Conservation (phyloP, 1,140 invertebrate species). For the Drosophila ananassae region DNA sequence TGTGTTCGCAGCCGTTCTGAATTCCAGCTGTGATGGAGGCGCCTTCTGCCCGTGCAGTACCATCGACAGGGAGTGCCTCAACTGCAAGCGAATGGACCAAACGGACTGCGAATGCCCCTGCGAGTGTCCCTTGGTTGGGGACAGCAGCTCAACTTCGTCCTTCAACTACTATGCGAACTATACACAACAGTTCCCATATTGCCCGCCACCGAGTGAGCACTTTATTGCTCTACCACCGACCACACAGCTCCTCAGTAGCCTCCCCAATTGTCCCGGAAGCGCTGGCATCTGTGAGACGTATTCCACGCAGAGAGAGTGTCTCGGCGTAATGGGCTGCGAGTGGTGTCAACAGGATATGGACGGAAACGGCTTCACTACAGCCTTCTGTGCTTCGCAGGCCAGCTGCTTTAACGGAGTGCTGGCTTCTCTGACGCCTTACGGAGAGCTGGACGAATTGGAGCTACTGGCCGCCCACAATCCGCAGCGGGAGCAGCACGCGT, state of each 20-base stretch:
- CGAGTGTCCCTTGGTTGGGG: constrained; percentile 91
- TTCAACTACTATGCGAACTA: constrained; percentile 66
- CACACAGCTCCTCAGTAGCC: constrained; percentile 39
- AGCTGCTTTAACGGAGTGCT: constrained; percentile 93
- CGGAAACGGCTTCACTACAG: constrained; percentile 88
- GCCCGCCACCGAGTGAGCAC: constrained; percentile 75
- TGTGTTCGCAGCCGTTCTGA: constrained; percentile 94
- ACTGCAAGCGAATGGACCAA: constrained; percentile 97
- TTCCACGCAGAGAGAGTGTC: constrained; percentile 89
- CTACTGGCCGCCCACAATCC: constrained; percentile 84
- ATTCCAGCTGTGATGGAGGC: constrained; percentile 89
- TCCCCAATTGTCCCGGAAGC: constrained; percentile 86
- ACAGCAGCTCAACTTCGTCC: constrained; percentile 28
- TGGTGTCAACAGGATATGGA: constrained; percentile 94
- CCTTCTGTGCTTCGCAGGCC: constrained; percentile 92
- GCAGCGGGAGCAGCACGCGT: constrained; percentile 85
- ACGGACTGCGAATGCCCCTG: constrained; percentile 98
- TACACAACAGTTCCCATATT: constrained; percentile 74
- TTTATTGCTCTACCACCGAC: constrained; percentile 69
- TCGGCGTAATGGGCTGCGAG: constrained; percentile 94
- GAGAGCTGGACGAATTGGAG: constrained; percentile 87
- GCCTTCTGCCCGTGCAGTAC: constrained; percentile 97
- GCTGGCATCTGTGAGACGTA: constrained; percentile 90
- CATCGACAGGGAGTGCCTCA: constrained; percentile 94
- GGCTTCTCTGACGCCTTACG: constrained; percentile 92